Conservation (phyloP, 2,797 vertebrate genomes). For the Triplophysa yarkandensis region DNA sequence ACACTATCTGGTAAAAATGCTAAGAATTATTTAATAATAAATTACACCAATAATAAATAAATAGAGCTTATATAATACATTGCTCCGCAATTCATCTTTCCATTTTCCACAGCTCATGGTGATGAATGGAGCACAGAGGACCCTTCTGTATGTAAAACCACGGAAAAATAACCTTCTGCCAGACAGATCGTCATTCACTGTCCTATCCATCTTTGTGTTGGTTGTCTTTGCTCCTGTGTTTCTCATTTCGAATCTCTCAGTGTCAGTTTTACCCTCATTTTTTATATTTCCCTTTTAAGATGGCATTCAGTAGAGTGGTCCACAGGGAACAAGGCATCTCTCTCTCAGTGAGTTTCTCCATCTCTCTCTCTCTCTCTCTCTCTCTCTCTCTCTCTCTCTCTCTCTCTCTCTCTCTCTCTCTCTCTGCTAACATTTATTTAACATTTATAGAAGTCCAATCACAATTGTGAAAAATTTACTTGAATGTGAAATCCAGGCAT, state of each 20-base stretch:
- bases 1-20: not conserved
- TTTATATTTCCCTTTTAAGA: conserved; percentile 8
- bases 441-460: conserved; percentile 10
- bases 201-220: conserved; percentile 33
- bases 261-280: conserved; percentile 8
- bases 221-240: conserved; percentile 18
- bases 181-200: conserved; percentile 34
- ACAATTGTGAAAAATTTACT: conserved; percentile 20
- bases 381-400: not conserved
- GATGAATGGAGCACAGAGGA: conserved; percentile 46
- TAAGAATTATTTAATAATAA: not conserved
- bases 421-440: conserved; percentile 35
- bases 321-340: not conserved
- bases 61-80: conserved; percentile 5
- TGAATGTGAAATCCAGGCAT: not conserved
- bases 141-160: conserved; percentile 38
- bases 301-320: not conserved
- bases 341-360: conserved; percentile 3
- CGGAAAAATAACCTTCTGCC: conserved; percentile 50
- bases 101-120: conserved; percentile 31
- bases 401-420: not conserved
- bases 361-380: conserved; percentile 10
- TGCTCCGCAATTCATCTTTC: conserved; percentile 1
- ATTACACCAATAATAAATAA: conserved; percentile 10
- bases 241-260: not conserved